A percentile compares a stretch with the other conserved stretches of the same genome.
Conservation (phyloP, 2,113 vertebrate genomes). For the Barnardius zonarius region DNA sequence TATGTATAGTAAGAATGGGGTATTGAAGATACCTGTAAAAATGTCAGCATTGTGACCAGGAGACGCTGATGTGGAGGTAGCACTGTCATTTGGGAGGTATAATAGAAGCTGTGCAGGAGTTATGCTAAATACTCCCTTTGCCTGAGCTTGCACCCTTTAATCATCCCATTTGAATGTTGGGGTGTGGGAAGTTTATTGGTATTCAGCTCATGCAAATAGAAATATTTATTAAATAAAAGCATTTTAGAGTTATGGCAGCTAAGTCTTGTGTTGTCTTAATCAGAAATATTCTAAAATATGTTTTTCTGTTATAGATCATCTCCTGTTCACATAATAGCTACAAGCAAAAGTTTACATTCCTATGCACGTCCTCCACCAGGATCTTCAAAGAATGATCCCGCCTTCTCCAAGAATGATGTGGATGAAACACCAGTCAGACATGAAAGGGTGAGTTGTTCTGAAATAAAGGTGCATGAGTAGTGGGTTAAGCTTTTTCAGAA, state of each 20-base stretch:
- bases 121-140: background rate
- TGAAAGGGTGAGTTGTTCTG: conserved; percentile 74
- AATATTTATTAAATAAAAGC: background rate
- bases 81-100: background rate
- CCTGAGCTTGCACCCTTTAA: background rate
- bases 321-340: conserved; percentile 97
- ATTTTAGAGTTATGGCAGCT: background rate
- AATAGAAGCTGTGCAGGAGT: background rate
- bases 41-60: background rate
- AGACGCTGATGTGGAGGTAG: background rate
- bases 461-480: background rate
- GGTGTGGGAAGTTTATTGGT: background rate
- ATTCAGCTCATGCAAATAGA: background rate
- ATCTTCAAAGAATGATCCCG: conserved; percentile 79
- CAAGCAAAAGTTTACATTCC: conserved; percentile 99
- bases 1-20: background rate
- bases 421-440: conserved; percentile 80
- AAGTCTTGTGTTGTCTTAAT: background rate
- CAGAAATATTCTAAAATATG: background rate
- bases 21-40: background rate
- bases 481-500: background rate
- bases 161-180: background rate
- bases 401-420: conserved; percentile 83
- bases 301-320: conserved; percentile 83
- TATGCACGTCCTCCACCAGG: conserved; percentile 94